Evolutionary conservation across 2,113 vertebrate species (phyloP).

Genomic region (Oxyruncus cristatus): DNA sequence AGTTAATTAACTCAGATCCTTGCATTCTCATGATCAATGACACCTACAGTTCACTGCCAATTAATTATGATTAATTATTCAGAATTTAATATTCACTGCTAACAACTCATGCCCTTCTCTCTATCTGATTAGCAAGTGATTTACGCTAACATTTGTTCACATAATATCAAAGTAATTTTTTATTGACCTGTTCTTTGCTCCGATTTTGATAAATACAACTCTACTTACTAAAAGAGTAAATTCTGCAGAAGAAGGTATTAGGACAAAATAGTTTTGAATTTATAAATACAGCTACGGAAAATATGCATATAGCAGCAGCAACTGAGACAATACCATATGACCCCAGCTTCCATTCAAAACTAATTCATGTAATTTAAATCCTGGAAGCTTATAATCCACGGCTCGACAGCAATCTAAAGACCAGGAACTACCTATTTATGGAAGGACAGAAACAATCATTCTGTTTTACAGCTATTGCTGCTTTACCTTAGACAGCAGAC

Average conservation of each 20-base stretch:
- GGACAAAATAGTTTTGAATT: neutral
- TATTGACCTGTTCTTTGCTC: neutral
- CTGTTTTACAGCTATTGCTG: neutral
- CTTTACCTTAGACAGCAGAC: constrained; percentile 84
- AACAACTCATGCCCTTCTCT: neutral
- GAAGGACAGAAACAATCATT: neutral
- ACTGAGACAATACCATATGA: neutral
- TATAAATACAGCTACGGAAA: neutral
- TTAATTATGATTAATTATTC: neutral
- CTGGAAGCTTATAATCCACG: neutral
- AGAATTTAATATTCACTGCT: neutral
- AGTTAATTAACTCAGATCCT: neutral
- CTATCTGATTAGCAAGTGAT: neutral
- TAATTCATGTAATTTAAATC: neutral
- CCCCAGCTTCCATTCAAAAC: neutral
- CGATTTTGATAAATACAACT: neutral
- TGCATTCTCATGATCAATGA: neutral
- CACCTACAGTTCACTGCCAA: neutral
- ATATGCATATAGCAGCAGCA: neutral
- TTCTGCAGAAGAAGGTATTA: neutral
- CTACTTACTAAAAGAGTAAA: neutral
- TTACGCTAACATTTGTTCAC: neutral
- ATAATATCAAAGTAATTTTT: neutral
- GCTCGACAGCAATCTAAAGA: neutral
- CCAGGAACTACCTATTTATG: neutral